Evolutionary conservation across 1,140 invertebrate genomes (phyloP), one percentile per base, ranked within the genome.

Genomic region (Euborellia annulipes): DNA sequence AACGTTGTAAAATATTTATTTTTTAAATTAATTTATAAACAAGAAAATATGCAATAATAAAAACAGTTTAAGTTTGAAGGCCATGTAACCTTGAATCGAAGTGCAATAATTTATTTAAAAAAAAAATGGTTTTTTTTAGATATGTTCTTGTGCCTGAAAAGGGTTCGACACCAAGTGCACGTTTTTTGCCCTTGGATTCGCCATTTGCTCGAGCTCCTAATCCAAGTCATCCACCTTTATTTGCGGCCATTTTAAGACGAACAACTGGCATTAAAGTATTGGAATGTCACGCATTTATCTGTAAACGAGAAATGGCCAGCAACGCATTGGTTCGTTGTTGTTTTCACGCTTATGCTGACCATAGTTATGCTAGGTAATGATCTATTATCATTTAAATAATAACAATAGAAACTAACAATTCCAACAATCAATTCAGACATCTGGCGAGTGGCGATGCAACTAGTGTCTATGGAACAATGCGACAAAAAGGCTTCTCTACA

Each of bases 281-380:
- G 9, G 95, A 99, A 68, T 99, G 95, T 71, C 94, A 98, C 67
- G 91, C 91, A 20, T 99, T 98, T 64, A 91, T 99, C 54, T 97
- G 93, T 65, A 93, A 92, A 56, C 75, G 88, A 37, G 90, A 93
- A 64, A 86, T 89, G 61, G 89, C 90, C 4, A 89, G 89, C 27
- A 94, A 94, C 60, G 90, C 90, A 46, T 70, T 93, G 55, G 89
- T 94, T 30, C 69, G 87, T 50, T 93, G 89, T 63, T 93, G 89
- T 66, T 94, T 94, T 62, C 89, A 93, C 64, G 86, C 90, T 17
- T 93, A 93, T 62, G 89, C 89, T 0, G 89, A 93, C 64, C 89
- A 85, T 50, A 88, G 85, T 46, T 91, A 92, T 58, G 89, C 85
- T 18, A 85, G 83, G 56, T 27, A 27, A 27, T 27, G 4, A 6